phyloP scores from a whole-genome alignment of 2,797 vertebrate species.

The Bothrops alternatus region DNA sequence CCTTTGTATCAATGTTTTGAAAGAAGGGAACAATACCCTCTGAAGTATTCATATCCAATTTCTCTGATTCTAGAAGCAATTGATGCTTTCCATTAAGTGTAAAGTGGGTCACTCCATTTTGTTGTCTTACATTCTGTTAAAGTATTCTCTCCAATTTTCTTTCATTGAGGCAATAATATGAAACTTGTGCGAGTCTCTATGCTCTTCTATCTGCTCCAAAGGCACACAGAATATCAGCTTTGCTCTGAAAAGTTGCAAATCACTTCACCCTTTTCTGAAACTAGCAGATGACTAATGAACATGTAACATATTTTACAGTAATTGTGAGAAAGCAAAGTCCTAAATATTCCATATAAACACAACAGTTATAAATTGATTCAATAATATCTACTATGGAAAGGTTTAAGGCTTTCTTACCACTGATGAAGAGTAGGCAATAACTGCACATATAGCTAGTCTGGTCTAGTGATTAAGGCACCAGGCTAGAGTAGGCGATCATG shows the following conservation, averaged over 20 bases:
- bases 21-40: not conserved
- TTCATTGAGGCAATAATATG: not conserved
- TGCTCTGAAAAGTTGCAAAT: not conserved
- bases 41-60: slow-evolving; percentile 21
- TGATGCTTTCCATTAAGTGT: not conserved
- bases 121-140: not conserved
- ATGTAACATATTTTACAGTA: not conserved
- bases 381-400: not conserved
- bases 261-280: not conserved
- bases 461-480: not conserved
- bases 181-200: not conserved
- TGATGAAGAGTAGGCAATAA: not conserved
- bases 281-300: rapidly evolving
- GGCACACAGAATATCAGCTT: rapidly evolving
- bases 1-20: slow-evolving; percentile 17
- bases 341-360: not conserved
- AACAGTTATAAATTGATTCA: not conserved
- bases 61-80: not conserved
- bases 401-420: not conserved
- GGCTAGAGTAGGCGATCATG: not conserved
- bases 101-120: not conserved
- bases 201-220: not conserved
- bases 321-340: not conserved
- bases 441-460: not conserved
- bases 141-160: not conserved